phyloP scores from a whole-genome alignment of 2,113 vertebrate genomes.

The Oceanodroma tethys region DNA sequence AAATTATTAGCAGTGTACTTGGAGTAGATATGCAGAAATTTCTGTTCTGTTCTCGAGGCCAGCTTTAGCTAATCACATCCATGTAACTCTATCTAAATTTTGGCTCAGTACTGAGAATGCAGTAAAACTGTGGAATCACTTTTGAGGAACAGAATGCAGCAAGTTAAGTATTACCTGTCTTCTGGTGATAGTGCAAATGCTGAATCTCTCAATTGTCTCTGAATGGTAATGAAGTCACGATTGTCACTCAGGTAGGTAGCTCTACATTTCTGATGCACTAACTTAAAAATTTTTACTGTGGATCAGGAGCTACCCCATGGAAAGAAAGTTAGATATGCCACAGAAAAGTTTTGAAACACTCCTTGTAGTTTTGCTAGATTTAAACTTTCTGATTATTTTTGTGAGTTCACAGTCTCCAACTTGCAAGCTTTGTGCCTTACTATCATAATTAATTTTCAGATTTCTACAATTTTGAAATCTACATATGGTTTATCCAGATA shows the following conservation, averaged over 20 bases:
- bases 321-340: background rate
- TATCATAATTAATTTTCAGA: background rate
- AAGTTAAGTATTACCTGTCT: fast-evolving
- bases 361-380: background rate
- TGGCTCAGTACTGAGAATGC: background rate
- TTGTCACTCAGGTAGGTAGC: background rate
- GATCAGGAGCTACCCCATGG: background rate
- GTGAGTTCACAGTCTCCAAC: background rate
- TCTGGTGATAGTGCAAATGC: background rate
- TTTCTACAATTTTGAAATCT: background rate
- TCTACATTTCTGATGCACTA: background rate
- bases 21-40: background rate
- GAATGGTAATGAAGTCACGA: background rate
- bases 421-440: background rate
- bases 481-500: background rate
- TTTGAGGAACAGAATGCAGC: background rate
- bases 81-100: background rate
- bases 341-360: background rate
- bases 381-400: background rate
- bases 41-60: background rate
- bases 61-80: background rate
- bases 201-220: background rate
- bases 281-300: background rate
- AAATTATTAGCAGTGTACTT: background rate
- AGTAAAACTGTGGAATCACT: background rate